phyloP scores from a whole-genome alignment of 2,113 vertebrate species.

The cattle (Bos taurus) region DNA sequence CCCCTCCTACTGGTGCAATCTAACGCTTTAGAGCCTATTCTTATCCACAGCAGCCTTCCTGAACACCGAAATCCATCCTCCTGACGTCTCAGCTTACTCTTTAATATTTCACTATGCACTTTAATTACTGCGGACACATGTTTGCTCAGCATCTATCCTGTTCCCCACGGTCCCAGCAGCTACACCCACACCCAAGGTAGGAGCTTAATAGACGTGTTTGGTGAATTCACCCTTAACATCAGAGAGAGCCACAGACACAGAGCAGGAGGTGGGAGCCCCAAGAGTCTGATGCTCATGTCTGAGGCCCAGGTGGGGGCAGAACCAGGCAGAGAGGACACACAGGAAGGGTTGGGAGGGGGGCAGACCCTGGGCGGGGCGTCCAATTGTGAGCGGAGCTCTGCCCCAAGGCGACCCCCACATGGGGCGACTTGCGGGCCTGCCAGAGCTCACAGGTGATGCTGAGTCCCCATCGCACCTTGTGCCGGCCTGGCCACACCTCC shows the following conservation, averaged over 20 bases:
- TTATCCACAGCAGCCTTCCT: neutral
- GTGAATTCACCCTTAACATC: neutral
- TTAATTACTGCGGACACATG: neutral
- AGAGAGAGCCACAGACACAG: neutral
- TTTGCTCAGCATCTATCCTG: no score
- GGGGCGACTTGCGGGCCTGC: accelerated
- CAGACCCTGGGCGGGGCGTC: accelerated
- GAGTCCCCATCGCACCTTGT: accelerated
- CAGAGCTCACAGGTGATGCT: neutral
- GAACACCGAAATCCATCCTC: neutral
- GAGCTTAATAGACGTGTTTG: neutral
- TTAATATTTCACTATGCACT: neutral
- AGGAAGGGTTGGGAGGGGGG: neutral
- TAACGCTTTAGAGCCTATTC: neutral
- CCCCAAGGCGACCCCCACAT: neutral
- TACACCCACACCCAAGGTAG: neutral
- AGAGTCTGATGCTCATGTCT: neutral
- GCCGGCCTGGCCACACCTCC: neutral
- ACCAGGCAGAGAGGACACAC: neutral
- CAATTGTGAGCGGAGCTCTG: neutral
- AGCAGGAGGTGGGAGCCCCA: neutral
- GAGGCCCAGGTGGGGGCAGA: neutral
- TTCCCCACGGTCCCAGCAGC: neutral
- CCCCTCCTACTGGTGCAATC: neutral
- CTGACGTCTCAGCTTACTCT: neutral